phyloP scores from a whole-genome alignment of 1,140 invertebrate species.

The Stegodyphus mimosarum region DNA sequence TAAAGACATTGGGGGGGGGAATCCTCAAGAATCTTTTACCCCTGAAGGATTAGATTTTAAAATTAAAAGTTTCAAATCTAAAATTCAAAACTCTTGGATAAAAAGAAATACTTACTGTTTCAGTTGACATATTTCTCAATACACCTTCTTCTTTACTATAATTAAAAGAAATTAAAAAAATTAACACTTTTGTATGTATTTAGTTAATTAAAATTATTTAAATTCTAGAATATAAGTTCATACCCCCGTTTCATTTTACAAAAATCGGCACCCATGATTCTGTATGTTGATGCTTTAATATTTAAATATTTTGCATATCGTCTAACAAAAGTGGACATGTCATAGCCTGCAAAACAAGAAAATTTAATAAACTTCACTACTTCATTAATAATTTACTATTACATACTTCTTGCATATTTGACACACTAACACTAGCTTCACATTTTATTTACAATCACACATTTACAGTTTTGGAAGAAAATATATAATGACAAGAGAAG shows the following conservation, averaged over 20 bases:
- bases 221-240: constrained; percentile 66
- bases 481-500: too few species aligned
- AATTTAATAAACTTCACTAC: not conserved
- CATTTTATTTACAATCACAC: too few species aligned
- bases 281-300: constrained; percentile 97
- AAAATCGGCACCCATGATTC: constrained; percentile 98
- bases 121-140: constrained; percentile 94
- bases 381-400: too few species aligned
- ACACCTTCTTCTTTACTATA: constrained; percentile 94
- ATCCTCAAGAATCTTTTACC: too few species aligned
- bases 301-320: constrained; percentile 98
- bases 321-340: constrained; percentile 98
- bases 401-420: too few species aligned
- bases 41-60: too few species aligned
- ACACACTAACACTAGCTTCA: too few species aligned
- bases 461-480: too few species aligned
- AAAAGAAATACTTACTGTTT: constrained; percentile 74
- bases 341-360: constrained; percentile 82
- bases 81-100: too few species aligned
- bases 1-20: too few species aligned
- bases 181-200: not conserved
- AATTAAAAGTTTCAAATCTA: too few species aligned
- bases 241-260: constrained; percentile 99
- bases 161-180: constrained; percentile 62
- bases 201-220: too few species aligned